These are phyloP conservation scores for Mesopsocus fuscifrons DNA, from an alignment of 2,888 invertebrate genomes.

Conservation along the genomic window DNA sequence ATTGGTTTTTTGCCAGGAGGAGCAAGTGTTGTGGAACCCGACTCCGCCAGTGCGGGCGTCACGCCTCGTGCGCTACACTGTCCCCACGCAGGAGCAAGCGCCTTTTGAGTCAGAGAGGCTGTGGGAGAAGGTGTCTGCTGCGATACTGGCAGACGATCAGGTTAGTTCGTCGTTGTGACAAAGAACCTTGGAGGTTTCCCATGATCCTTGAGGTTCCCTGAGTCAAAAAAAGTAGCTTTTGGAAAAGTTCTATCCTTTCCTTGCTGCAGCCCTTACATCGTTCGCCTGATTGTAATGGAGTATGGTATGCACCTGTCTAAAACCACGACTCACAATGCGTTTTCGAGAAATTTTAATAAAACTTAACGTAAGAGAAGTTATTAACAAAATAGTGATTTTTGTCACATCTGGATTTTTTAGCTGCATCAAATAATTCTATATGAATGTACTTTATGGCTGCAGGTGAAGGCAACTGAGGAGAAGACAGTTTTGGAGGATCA, in stretches of 20 bases:
- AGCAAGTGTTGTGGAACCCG: conserved; percentile 50
- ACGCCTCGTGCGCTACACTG: conserved; percentile 56
- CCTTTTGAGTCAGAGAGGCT: conserved; percentile 72
- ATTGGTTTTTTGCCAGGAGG: conserved; percentile 30
- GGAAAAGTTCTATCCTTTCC: too few species aligned
- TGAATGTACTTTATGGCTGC: conserved; percentile 15
- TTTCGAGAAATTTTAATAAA: too few species aligned
- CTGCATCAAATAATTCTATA: conserved; percentile 3
- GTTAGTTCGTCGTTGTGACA: conserved; percentile 21
- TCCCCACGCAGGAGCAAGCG: conserved; percentile 55
- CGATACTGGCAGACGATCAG: conserved; percentile 67
- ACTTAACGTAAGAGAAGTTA: too few species aligned
- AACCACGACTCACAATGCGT: too few species aligned
- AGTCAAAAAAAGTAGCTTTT: too few species aligned
- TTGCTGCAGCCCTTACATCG: too few species aligned
- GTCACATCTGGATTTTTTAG: background rate
- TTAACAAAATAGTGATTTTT: too few species aligned
- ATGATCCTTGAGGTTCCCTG: too few species aligned
- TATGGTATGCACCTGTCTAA: too few species aligned
- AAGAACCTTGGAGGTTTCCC: conserved; percentile 6
- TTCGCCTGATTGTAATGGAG: too few species aligned
- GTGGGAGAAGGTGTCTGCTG: conserved; percentile 74
- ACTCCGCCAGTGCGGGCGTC: conserved; percentile 44
- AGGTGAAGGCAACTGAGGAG: conserved; percentile 73
- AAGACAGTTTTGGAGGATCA: conserved; percentile 80